Conservation (phyloP, 2,888 invertebrate species). For the Dynastes grantii region DNA sequence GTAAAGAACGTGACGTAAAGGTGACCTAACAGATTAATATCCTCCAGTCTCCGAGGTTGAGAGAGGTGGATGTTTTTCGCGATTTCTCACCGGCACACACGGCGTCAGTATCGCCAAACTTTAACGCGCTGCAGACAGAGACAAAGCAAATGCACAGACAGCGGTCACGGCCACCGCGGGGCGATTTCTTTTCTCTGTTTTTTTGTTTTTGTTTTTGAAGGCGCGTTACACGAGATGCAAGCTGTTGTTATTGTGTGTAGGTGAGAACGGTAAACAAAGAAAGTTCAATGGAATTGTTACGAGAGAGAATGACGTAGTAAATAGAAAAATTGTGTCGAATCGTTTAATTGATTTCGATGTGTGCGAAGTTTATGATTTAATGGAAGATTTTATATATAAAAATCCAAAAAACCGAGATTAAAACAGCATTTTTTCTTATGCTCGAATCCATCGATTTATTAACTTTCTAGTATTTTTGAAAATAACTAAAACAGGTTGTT, state of each 20-base stretch:
- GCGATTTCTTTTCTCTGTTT: neutral
- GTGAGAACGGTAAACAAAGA: slow-evolving; percentile 21
- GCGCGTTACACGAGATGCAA: slow-evolving; percentile 6
- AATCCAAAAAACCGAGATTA: no score
- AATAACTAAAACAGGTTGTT: no score
- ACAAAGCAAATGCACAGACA: slow-evolving; percentile 20
- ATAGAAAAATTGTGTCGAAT: neutral
- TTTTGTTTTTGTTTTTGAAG: neutral
- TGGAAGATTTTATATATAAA: no score
- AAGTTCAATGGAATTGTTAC: neutral
- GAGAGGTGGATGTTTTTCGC: slow-evolving; percentile 18
- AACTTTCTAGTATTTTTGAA: no score
- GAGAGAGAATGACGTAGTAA: neutral
- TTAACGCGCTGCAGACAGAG: neutral
- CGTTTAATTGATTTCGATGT: no score
- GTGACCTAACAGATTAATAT: slow-evolving; percentile 31
- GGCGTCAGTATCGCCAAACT: slow-evolving; percentile 5
- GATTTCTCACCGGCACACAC: neutral
- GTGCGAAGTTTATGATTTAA: no score
- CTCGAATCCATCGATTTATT: no score
- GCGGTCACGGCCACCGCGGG: slow-evolving; percentile 17
- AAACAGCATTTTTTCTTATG: no score
- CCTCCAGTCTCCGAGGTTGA: slow-evolving; percentile 12
- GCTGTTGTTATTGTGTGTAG: slow-evolving; percentile 10
- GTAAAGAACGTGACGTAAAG: slow-evolving; percentile 17